Percentiles rank a stretch among this genome's conserved stretches.
Conservation (phyloP, 2,888 invertebrate species). For the Oscheius sp. region DNA sequence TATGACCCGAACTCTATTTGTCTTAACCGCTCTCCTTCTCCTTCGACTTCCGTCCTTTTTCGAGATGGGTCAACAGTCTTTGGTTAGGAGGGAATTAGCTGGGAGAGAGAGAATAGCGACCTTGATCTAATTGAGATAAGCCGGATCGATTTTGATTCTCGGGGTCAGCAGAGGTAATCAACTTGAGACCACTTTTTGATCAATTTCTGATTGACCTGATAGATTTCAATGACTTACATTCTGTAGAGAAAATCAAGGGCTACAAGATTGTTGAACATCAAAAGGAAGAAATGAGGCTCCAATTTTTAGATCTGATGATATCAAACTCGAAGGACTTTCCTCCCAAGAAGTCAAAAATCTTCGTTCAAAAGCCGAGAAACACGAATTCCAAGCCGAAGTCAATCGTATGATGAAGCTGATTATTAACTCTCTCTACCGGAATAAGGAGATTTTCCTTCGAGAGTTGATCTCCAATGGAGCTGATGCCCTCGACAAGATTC, state of each 20-base stretch:
- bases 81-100: not conserved
- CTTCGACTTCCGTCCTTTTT: conserved; percentile 10
- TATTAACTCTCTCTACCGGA: conserved; percentile 97
- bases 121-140: not conserved
- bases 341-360: conserved; percentile 91
- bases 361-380: conserved; percentile 80
- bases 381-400: conserved; percentile 92
- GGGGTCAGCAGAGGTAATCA: not conserved
- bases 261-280: too few relatives aligned
- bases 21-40: conserved; percentile 12
- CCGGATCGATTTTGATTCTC: not conserved
- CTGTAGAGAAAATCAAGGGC: not conserved
- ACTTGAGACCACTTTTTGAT: too few relatives aligned
- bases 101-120: not conserved
- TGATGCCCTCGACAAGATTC: conserved; percentile 96
- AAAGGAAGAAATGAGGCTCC: too few relatives aligned
- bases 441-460: conserved; percentile 85
- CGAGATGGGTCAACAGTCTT: conserved; percentile 3
- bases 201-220: too few relatives aligned
- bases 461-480: conserved; percentile 99
- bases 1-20: conserved; percentile 12
- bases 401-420: conserved; percentile 99
- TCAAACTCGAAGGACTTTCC: conserved; percentile 91
- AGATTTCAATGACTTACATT: too few relatives aligned
- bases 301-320: conserved; percentile 84